Percentiles rank a stretch among this genome's conserved stretches.
These are phyloP conservation scores for Thymelicus acteon DNA, from an alignment of 2,888 invertebrate species.

Conservation along the genomic window DNA sequence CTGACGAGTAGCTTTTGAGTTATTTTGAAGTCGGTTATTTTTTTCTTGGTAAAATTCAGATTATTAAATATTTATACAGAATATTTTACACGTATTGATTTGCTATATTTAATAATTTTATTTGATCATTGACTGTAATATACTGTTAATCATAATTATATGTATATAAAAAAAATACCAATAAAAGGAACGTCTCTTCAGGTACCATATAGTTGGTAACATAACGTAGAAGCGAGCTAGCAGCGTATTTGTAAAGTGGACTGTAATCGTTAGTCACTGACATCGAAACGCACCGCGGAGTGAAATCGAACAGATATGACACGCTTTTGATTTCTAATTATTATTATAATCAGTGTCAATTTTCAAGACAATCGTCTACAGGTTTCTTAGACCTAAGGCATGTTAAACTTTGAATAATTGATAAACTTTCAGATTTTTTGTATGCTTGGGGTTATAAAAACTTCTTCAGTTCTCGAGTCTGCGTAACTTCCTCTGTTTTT, in stretches of 20 bases:
- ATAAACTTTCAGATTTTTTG: too few relatives aligned
- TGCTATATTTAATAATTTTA: too few relatives aligned
- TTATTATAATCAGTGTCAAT: conserved; percentile 34
- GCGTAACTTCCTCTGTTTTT: too few relatives aligned
- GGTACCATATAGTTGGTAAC: conserved; percentile 20
- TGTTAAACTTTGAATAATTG: conserved; percentile 12
- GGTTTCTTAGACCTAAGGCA: conserved; percentile 1
- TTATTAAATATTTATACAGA: too few relatives aligned
- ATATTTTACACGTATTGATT: too few relatives aligned
- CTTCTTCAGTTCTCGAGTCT: too few relatives aligned
- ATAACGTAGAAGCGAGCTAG: conserved; percentile 33
- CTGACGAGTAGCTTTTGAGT: too few relatives aligned
- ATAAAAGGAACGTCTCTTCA: conserved; percentile 3
- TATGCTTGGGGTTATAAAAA: too few relatives aligned
- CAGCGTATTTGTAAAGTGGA: conserved; percentile 59
- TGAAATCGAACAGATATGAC: conserved; percentile 60
- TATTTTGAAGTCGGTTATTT: too few relatives aligned
- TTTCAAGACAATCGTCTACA: conserved; percentile 6
- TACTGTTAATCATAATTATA: too few relatives aligned
- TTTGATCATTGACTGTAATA: too few relatives aligned
- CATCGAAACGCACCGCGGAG: conserved; percentile 62
- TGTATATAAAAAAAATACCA: neutral
- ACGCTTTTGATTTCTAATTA: conserved; percentile 50
- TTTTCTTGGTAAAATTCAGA: too few relatives aligned
- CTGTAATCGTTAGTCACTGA: conserved; percentile 68